These are phyloP conservation scores for Guaruba guarouba DNA, from an alignment of 2,113 vertebrate genomes.

Conservation along the genomic window DNA sequence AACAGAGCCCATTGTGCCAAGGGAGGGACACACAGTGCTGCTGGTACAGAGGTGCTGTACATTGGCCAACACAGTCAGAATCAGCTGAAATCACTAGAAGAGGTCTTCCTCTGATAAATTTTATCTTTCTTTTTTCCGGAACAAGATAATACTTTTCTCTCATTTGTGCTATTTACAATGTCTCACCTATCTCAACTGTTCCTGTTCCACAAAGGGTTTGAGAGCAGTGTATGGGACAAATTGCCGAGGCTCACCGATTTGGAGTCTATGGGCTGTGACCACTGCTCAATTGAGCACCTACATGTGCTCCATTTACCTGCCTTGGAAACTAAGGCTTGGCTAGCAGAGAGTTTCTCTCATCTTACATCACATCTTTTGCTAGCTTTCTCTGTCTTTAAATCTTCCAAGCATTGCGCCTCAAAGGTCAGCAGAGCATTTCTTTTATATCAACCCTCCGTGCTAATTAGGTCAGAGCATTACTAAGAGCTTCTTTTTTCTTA, in stretches of 20 bases:
- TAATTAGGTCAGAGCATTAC: neutral
- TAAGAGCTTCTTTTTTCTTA: neutral
- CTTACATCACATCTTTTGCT: neutral
- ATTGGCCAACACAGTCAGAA: neutral
- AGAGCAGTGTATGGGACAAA: neutral
- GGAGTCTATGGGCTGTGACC: neutral
- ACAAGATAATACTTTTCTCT: neutral
- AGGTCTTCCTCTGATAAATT: neutral
- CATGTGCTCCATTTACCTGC: neutral
- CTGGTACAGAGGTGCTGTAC: neutral
- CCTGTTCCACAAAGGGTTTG: neutral
- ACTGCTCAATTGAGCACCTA: neutral
- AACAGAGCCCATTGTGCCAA: conserved; percentile 2
- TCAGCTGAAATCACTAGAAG: neutral
- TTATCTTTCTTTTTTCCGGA: neutral
- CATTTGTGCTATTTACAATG: neutral
- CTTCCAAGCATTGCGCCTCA: neutral
- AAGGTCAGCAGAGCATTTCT: neutral
- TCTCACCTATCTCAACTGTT: neutral
- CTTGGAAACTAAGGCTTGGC: neutral
- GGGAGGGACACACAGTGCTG: neutral
- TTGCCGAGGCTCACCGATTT: rapidly evolving
- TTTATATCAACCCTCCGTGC: neutral
- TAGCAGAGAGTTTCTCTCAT: neutral
- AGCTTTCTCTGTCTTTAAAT: neutral